These are phyloP conservation scores for Microtus richardsoni DNA, from an alignment of 2,113 vertebrate species.

Conservation along the genomic window DNA sequence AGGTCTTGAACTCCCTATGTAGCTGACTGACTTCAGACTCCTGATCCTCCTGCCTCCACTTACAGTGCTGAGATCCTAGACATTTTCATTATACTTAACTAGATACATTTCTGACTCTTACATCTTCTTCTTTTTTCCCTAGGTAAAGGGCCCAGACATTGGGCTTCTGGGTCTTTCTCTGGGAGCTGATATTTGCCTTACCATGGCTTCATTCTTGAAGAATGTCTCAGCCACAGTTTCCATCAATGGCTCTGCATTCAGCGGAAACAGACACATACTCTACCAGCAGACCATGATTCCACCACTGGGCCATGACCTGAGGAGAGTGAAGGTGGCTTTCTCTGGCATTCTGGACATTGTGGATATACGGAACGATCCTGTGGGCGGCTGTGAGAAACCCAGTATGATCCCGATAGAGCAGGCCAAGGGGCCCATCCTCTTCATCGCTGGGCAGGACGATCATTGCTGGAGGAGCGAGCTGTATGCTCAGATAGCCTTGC, in stretches of 20 bases:
- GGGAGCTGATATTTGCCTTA: slow-evolving; percentile 90
- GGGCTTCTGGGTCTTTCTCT: slow-evolving; percentile 93
- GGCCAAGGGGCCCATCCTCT: slow-evolving; percentile 90
- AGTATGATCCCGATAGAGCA: slow-evolving; percentile 92
- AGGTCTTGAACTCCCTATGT: background rate
- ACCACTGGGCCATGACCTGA: slow-evolving; percentile 14
- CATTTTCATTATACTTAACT: background rate
- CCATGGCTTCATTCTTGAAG: slow-evolving; percentile 92
- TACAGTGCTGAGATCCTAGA: background rate
- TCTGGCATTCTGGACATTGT: slow-evolving; percentile 86
- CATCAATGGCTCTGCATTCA: slow-evolving; percentile 90
- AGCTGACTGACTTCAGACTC: background rate
- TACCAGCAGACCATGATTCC: slow-evolving; percentile 88
- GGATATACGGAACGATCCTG: slow-evolving; percentile 83
- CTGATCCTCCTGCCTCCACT: background rate
- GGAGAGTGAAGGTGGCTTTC: slow-evolving; percentile 76
- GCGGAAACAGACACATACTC: slow-evolving; percentile 77
- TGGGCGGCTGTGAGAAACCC: slow-evolving; percentile 80
- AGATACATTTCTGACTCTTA: slow-evolving; percentile 30
- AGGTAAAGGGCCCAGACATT: slow-evolving; percentile 89
- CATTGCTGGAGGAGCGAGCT: slow-evolving; percentile 92
- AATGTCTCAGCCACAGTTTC: slow-evolving; percentile 89
- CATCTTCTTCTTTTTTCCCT: slow-evolving; percentile 32
- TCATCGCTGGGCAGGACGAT: slow-evolving; percentile 92
- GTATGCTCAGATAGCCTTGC: slow-evolving; percentile 86